Evolutionary conservation across 1,140 invertebrate species (phyloP).

Genomic region (Amyelois transitella): DNA sequence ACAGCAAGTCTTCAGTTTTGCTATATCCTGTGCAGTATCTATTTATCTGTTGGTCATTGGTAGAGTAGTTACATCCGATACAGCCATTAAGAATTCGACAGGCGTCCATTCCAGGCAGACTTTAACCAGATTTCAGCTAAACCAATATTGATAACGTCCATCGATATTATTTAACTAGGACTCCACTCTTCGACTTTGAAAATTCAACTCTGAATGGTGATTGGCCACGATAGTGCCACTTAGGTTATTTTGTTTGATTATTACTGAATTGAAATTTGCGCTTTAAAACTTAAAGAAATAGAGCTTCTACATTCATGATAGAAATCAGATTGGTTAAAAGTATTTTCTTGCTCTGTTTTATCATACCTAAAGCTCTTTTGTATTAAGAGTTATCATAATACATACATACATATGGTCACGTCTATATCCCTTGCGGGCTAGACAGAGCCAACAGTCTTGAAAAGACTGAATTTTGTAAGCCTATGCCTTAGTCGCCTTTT

Average conservation of each 20-base stretch:
- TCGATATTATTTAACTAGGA: slow-evolving; percentile 4
- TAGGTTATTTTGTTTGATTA: not conserved
- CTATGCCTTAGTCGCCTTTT: too few species aligned
- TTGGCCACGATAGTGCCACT: not conserved
- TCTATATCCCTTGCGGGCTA: too few species aligned
- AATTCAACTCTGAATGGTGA: not conserved
- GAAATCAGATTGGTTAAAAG: too few species aligned
- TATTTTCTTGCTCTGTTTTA: too few species aligned
- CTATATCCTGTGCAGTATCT: not conserved
- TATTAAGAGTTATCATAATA: too few species aligned
- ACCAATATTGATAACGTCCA: slow-evolving; percentile 2
- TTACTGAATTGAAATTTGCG: not conserved
- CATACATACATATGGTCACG: too few species aligned
- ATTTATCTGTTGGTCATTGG: not conserved
- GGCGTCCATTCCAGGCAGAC: not conserved
- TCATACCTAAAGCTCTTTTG: too few species aligned
- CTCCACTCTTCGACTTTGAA: not conserved
- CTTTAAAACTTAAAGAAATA: too few species aligned
- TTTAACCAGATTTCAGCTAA: not conserved
- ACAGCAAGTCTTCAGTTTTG: too few species aligned
- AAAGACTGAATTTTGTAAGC: too few species aligned
- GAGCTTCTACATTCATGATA: too few species aligned
- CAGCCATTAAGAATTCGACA: not conserved
- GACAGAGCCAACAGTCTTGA: too few species aligned
- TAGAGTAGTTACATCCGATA: not conserved